phyloP scores from a whole-genome alignment of 2,888 invertebrate species.

The Tetramorium bicarinatum region DNA sequence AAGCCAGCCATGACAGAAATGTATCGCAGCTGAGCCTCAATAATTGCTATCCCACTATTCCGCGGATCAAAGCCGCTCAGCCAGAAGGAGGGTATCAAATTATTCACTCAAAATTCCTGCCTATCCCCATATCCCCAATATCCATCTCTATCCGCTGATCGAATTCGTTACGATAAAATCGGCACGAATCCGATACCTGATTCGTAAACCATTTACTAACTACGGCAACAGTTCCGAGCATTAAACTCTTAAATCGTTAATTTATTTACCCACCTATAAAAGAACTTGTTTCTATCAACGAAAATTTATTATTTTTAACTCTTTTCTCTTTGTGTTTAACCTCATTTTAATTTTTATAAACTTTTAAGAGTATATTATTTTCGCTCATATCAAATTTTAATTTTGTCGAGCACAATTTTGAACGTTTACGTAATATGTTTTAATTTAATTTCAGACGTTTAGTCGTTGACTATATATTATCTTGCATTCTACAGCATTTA shows the following conservation, averaged over 20 bases:
- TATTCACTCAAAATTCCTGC: slow-evolving; percentile 38
- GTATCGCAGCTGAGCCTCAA: not conserved
- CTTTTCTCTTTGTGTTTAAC: not conserved
- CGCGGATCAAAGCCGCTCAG: slow-evolving; percentile 54
- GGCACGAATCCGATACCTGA: not conserved
- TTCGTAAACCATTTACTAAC: not conserved
- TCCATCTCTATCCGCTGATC: slow-evolving; percentile 6
- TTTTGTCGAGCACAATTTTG: not conserved
- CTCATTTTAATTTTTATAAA: not conserved
- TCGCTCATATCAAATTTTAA: not conserved
- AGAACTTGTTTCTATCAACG: not conserved
- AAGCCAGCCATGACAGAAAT: slow-evolving; percentile 62
- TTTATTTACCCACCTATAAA: not conserved
- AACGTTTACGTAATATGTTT: not conserved
- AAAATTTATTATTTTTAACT: not conserved
- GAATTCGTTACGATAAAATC: slow-evolving; percentile 17
- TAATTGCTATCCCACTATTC: slow-evolving; percentile 30
- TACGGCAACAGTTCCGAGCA: not conserved
- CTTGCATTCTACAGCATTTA: not conserved
- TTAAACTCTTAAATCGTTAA: not conserved
- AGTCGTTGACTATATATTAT: not conserved
- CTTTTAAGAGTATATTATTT: not conserved
- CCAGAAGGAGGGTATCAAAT: slow-evolving; percentile 25
- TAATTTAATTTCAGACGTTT: not conserved
- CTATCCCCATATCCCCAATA: not conserved